These are phyloP conservation scores for Gorsachius goisagi DNA, from an alignment of 2,113 vertebrate genomes.

Conservation along the genomic window DNA sequence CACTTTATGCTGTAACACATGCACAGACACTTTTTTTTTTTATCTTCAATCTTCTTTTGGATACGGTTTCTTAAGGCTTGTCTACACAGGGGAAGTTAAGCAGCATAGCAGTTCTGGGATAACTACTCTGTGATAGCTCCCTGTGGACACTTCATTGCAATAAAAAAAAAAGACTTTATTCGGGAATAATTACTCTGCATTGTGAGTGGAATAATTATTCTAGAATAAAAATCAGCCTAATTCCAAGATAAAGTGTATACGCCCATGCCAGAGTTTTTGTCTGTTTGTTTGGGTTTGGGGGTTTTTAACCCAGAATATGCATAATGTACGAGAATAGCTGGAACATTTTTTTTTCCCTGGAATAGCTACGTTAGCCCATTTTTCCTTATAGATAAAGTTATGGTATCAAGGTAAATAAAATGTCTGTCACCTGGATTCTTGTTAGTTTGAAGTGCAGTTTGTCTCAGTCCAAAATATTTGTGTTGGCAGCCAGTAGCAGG, in stretches of 20 bases:
- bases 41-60: neutral
- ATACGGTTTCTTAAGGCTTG: constrained; percentile 42
- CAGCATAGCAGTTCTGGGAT: constrained; percentile 40
- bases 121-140: constrained; percentile 60
- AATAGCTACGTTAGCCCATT: neutral
- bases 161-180: constrained; percentile 59
- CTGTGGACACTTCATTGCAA: constrained; percentile 45
- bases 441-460: neutral
- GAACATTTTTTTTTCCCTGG: neutral
- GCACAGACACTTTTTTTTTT: neutral
- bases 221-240: constrained; percentile 46
- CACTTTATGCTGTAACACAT: neutral
- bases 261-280: neutral
- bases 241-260: neutral
- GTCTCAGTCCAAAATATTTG: constrained; percentile 1
- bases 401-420: neutral
- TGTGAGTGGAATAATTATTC: constrained; percentile 58
- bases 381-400: neutral
- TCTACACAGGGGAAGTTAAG: constrained; percentile 23
- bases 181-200: constrained; percentile 54
- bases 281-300: neutral
- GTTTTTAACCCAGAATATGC: neutral
- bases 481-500: neutral
- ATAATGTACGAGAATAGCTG: neutral
- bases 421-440: neutral